Evolutionary conservation across 2,888 invertebrate species (phyloP).

Genomic region (Mayetiola destructor): DNA sequence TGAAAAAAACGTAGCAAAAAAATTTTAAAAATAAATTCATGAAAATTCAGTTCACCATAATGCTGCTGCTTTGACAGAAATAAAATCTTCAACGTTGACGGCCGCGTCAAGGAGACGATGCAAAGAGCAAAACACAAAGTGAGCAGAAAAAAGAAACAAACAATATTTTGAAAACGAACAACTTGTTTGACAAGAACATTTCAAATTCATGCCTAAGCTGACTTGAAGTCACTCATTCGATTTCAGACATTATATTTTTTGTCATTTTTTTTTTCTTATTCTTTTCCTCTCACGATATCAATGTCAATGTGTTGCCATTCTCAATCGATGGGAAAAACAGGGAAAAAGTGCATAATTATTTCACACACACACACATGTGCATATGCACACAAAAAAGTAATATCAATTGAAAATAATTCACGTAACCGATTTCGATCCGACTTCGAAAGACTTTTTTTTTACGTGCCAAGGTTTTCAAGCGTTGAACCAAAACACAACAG

Average conservation of each 20-base stretch:
- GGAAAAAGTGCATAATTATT: background rate
- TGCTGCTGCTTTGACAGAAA: background rate
- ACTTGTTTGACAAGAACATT: constrained; percentile 11
- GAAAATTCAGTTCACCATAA: background rate
- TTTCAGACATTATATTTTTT: too few species aligned
- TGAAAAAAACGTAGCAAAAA: too few species aligned
- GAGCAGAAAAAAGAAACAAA: background rate
- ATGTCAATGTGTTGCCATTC: background rate
- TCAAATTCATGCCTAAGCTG: constrained; percentile 9
- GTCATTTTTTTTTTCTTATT: too few species aligned
- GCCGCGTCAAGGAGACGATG: background rate
- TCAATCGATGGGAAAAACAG: too few species aligned
- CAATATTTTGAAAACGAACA: background rate
- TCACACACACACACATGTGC: too few species aligned
- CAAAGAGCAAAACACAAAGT: background rate
- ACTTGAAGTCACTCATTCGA: too few species aligned
- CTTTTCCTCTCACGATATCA: constrained; percentile 1
- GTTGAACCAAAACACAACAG: background rate
- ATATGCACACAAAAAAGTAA: too few species aligned
- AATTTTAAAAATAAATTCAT: constrained; percentile 7
- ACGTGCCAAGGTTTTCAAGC: too few species aligned
- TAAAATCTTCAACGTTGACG: background rate
- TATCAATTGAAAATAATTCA: constrained; percentile 8
- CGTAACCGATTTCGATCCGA: constrained; percentile 4
- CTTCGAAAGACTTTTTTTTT: background rate